A percentile compares a stretch with the other conserved stretches of the same genome.
Conservation (phyloP, 2,888 invertebrate species). For the Branchipolynoe longqiensis region DNA sequence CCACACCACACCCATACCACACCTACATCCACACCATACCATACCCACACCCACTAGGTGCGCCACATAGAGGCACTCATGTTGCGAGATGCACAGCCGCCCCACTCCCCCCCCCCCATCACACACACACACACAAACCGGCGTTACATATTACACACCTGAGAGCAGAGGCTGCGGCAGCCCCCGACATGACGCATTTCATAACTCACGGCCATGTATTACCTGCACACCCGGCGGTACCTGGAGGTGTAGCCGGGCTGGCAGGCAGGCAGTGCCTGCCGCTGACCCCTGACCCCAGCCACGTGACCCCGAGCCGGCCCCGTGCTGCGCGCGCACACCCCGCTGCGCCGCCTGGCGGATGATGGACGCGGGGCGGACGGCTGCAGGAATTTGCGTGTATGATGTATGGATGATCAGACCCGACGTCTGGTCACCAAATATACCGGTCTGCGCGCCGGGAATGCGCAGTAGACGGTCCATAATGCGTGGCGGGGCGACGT, state of each 20-base stretch:
- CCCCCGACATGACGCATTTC: conserved; percentile 10
- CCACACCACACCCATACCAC: not conserved
- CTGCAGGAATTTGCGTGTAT: not conserved
- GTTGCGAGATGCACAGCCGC: too few species aligned
- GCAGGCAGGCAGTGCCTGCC: too few species aligned
- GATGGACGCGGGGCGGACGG: not conserved
- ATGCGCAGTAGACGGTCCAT: too few species aligned
- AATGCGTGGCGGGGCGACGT: too few species aligned
- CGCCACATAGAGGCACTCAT: too few species aligned
- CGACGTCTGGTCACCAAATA: not conserved
- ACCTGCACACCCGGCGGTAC: not conserved
- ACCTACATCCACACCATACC: too few species aligned
- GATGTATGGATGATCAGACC: not conserved
- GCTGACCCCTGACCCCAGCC: conserved; percentile 30
- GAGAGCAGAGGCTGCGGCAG: not conserved
- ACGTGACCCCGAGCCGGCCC: not conserved
- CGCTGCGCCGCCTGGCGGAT: not conserved
- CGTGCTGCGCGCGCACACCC: not conserved
- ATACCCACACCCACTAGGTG: too few species aligned
- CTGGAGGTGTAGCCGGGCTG: not conserved
- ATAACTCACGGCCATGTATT: conserved; percentile 28
- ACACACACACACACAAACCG: not conserved
- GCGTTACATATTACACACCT: conserved; percentile 43
- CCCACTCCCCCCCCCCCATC: not conserved
- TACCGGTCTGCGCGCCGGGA: too few species aligned